Conservation (phyloP, 2,888 invertebrate species). For the Podotricha telesiphe region DNA sequence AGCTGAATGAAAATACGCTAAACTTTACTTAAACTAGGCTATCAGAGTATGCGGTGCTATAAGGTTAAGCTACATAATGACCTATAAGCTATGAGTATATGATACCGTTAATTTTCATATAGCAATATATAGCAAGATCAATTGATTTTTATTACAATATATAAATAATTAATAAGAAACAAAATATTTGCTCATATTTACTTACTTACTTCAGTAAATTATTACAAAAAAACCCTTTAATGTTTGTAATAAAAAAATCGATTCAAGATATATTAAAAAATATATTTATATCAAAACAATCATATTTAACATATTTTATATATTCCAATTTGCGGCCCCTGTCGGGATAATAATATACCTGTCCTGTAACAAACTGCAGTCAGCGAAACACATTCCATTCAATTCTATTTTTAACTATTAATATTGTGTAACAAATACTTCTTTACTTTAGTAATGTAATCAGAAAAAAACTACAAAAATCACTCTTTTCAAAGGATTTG, state of each 20-base stretch:
- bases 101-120: not conserved
- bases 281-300: not conserved
- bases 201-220: too few relatives aligned
- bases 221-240: not conserved
- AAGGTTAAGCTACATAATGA: constrained; percentile 14
- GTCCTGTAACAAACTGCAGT: constrained; percentile 19
- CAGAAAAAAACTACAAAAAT: too few relatives aligned
- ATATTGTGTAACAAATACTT: not conserved
- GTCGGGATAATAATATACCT: constrained; percentile 15
- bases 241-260: not conserved
- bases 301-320: constrained; percentile 1
- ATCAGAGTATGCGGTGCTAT: not conserved
- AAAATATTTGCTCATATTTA: too few relatives aligned
- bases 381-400: constrained; percentile 18
- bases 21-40: constrained; percentile 14
- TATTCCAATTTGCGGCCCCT: constrained; percentile 18
- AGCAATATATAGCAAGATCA: not conserved
- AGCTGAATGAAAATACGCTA: not conserved
- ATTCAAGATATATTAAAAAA: not conserved
- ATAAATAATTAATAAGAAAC: too few relatives aligned
- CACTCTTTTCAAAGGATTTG: too few relatives aligned
- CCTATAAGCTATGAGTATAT: not conserved
- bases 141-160: not conserved
- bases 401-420: not conserved
- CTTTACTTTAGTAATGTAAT: too few relatives aligned